Base-by-base conservation (phyloP, 2,888 invertebrate species). In the Hypolimnas misippus region DNA sequence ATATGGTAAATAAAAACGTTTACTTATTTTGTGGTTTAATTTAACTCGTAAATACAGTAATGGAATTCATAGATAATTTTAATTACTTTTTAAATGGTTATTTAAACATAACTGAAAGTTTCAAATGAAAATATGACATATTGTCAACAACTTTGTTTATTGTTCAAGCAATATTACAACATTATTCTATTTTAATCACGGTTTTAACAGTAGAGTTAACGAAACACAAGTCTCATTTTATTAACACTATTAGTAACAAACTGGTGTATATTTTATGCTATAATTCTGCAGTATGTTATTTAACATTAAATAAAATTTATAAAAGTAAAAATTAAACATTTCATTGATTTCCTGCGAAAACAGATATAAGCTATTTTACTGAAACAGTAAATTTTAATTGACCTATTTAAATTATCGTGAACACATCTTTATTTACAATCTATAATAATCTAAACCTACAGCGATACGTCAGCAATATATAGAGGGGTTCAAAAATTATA, bases 361-460 rank as follows among this genome's bases (percentile, higher is more conserved):
- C 2, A 33, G 6, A 8, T 33, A 33, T 8, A 33, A 33, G 8
- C 33, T 33, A 29, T 6, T 31, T 25, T 16, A 35, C 12, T 21
- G n/a, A 19, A 17, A 1, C 33, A 10, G 33, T 33, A 33, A 33
- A 10, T 33, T 31, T 31, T 31, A 31, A 7, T 10, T 33, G 8
- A 33, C 8, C 33, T 8, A 29, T 29, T 29, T 29, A 29, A 7
- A 33, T 33, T 33, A 33, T 33, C 33, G 2, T 33, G 31, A 29
- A 49, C 54, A 38, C 40, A 35, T 50, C 19, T 49, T 35, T 57
- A 49, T 49, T 57, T 50, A 33, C 33, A 33, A 12, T 33, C 33
- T 33, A 33, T 7, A 2, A 33, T n/a, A n/a, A n/a, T n/a, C 10
- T 33, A 7, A 8, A 33, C 10, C 12, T 33, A 8, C 8, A n/a